Evolutionary conservation across 2,888 invertebrate species (phyloP), one percentile per base, ranked within the genome.

Genomic region (Tribolium freemani): DNA sequence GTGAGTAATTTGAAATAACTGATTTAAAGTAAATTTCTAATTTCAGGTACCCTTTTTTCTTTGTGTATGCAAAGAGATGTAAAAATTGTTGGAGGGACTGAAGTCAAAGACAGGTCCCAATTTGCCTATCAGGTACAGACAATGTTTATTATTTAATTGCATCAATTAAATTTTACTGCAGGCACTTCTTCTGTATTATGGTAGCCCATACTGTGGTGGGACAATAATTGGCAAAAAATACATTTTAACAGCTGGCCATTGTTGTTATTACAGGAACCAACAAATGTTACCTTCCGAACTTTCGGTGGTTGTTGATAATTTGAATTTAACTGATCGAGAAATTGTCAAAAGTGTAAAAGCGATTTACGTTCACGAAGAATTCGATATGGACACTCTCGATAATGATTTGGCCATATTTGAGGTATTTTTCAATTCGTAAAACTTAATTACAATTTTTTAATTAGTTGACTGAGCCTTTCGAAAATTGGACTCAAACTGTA

Each of bases 231-330:
- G 51, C 46, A n/a, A 64, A 38, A 58, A 30, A 5, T 53, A 67
- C 11, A 53, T 74, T 13, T 10, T 76, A n/a, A 76, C 76, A 30
- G 76, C 76, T 1, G 76, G 72, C 6, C 76, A 76, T 68, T 76
- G 75, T 48, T 74, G 67, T 21, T 63, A 70, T 20, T 31, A 51
- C 13, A 11, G 9, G 1, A 10, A 31, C 3, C 2, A 26, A 21
- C 5, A 16, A 31, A 4, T 58, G 6, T 10, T 10, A 26, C 46
- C 58, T 5, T 57, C 57, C 0, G 44, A 21, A 0, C 5, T 57
- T 1, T 9, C 8, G n/a, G 58, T 68, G 5, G 68, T 46, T 30
- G 50, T 26, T 10, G 68, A 57, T 16, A 68, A 50, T 50, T 21
- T 48, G 11, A 16, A 48, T 16, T 38, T 68, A 11, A 54, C 31